Evolutionary conservation across 2,888 invertebrate species (phyloP).

Genomic region (Tyria jacobaeae): DNA sequence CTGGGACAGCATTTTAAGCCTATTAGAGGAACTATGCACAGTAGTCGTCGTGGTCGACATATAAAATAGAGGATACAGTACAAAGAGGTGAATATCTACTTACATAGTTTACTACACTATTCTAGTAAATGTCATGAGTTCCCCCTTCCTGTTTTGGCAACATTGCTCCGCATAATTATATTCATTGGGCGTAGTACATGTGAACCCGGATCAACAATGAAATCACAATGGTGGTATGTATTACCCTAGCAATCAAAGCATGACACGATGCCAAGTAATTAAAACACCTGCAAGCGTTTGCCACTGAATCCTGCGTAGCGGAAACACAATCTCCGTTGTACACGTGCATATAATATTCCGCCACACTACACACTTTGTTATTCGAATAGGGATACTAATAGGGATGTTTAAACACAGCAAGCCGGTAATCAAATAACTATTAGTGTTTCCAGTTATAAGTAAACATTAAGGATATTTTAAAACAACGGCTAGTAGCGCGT

Average conservation of each 20-base stretch:
- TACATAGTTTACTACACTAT: neutral
- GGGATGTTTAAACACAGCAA: constrained; percentile 9
- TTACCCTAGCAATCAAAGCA: constrained; percentile 47
- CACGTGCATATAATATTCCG: constrained; percentile 45
- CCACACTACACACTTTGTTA: constrained; percentile 32
- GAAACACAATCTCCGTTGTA: constrained; percentile 45
- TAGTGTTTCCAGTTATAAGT: neutral
- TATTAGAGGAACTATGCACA: constrained; percentile 8
- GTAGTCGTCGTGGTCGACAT: neutral
- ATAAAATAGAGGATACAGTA: neutral
- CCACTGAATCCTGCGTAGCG: constrained; percentile 35
- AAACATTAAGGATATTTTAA: neutral
- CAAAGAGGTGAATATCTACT: neutral
- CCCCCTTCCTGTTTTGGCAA: neutral
- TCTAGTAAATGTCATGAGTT: neutral
- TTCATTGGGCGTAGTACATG: constrained; percentile 10
- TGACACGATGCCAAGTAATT: constrained; percentile 44
- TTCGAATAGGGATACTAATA: constrained; percentile 33
- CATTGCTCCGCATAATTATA: neutral
- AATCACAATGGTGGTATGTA: constrained; percentile 24
- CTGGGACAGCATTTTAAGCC: constrained; percentile 21
- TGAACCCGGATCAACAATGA: constrained; percentile 27
- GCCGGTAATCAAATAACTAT: neutral
- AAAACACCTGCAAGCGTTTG: constrained; percentile 48
- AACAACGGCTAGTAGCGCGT: no score